phyloP scores from a whole-genome alignment of 2,888 invertebrate species.

The Epistrophe eligans region DNA sequence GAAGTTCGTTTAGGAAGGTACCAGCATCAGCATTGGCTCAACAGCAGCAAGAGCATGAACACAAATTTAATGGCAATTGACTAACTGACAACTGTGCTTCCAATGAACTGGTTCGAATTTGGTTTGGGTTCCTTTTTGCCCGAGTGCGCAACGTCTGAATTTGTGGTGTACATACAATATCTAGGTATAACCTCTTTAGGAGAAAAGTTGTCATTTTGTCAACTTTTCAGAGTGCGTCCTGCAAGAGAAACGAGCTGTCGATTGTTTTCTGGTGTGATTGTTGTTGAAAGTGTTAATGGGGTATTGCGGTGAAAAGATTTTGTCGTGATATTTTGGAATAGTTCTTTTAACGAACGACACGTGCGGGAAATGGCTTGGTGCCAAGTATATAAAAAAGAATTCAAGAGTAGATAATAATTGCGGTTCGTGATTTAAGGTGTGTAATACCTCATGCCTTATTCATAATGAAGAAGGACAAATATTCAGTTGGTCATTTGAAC shows the following conservation, averaged over 20 bases:
- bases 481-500: too few relatives aligned
- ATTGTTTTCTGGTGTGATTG: conserved; percentile 44
- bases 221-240: conserved; percentile 48
- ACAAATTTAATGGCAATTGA: conserved; percentile 65
- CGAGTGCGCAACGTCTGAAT: conserved; percentile 25
- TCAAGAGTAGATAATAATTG: too few relatives aligned
- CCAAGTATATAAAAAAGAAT: not conserved
- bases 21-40: conserved; percentile 21
- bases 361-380: not conserved
- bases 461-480: too few relatives aligned
- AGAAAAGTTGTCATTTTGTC: conserved; percentile 66
- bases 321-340: conserved; percentile 9
- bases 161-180: conserved; percentile 33
- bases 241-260: conserved; percentile 13
- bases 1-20: not conserved
- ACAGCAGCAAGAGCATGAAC: conserved; percentile 30
- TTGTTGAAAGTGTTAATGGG: conserved; percentile 61
- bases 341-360: not conserved
- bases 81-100: conserved; percentile 60
- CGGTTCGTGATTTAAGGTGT: too few relatives aligned
- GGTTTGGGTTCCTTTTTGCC: conserved; percentile 40
- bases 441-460: too few relatives aligned
- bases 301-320: conserved; percentile 24
- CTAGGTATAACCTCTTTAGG: not conserved
- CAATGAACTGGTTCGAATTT: conserved; percentile 50